Percentiles rank a stretch among this genome's conserved stretches.
These are phyloP conservation scores for Troides helena DNA, from an alignment of 2,888 invertebrate species.

Conservation along the genomic window DNA sequence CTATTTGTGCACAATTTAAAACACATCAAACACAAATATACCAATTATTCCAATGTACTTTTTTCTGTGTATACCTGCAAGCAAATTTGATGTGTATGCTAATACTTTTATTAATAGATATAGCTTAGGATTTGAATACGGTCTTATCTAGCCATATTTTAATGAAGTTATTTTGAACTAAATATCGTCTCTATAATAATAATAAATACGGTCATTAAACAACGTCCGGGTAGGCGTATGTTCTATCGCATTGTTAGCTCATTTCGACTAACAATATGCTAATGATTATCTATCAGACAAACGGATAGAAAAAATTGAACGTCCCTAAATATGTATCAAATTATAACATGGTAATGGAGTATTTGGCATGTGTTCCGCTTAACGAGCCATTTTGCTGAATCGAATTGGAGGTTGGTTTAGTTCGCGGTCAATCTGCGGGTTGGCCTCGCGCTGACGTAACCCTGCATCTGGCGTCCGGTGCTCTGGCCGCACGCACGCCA, in stretches of 20 bases:
- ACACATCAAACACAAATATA: neutral
- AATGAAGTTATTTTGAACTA: neutral
- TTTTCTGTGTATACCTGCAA: too few species aligned
- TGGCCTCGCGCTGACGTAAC: conserved; percentile 20
- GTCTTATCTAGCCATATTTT: neutral
- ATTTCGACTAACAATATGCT: conserved; percentile 14
- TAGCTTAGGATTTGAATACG: neutral
- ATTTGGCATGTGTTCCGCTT: conserved; percentile 13
- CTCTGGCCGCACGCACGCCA: conserved; percentile 24
- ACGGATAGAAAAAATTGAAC: conserved; percentile 16
- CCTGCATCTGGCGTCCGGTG: conserved; percentile 12
- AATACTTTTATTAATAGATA: neutral
- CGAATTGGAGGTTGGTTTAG: conserved; percentile 14
- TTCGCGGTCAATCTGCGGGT: conserved; percentile 21
- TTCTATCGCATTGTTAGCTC: neutral
- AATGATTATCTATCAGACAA: conserved; percentile 13
- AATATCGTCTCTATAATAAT: neutral
- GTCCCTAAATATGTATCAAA: conserved; percentile 24
- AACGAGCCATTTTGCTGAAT: conserved; percentile 15
- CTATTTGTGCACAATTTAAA: neutral
- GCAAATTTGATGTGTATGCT: neutral
- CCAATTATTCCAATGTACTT: neutral
- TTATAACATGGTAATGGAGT: conserved; percentile 19
- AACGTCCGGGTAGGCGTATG: conserved; percentile 5
- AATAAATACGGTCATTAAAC: neutral